These are phyloP conservation scores for Drosophila mayri DNA, from an alignment of 1,140 invertebrate species.

Conservation along the genomic window DNA sequence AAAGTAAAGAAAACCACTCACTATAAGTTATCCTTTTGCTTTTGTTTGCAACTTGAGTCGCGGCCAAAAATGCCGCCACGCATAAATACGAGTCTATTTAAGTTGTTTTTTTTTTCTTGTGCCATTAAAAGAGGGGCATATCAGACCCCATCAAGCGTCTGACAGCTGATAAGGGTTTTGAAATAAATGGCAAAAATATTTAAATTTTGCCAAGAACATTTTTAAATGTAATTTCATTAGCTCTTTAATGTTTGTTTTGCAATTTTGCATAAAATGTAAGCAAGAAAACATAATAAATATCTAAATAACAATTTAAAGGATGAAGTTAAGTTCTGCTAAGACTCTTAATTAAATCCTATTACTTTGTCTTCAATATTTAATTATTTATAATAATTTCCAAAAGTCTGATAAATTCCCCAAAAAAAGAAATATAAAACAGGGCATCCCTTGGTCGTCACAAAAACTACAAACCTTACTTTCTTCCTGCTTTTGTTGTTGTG, in stretches of 20 bases:
- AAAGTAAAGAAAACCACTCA: conserved; percentile 24
- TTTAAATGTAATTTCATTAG: not conserved
- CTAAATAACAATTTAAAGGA: too few species aligned
- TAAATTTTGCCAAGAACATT: not conserved
- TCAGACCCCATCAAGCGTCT: not conserved
- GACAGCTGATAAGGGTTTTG: not conserved
- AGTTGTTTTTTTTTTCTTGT: not conserved
- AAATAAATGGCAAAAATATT: conserved; percentile 8
- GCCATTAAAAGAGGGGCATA: conserved; percentile 10
- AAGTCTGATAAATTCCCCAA: not conserved
- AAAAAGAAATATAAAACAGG: conserved; percentile 5
- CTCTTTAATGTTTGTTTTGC: not conserved
- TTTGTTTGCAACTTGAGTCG: conserved; percentile 77
- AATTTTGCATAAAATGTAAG: not conserved
- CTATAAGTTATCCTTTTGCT: conserved; percentile 72
- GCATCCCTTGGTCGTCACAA: conserved; percentile 9
- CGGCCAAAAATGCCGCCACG: conserved; percentile 57
- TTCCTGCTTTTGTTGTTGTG: conserved; percentile 37
- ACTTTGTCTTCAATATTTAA: too few species aligned
- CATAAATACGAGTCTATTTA: conserved; percentile 52
- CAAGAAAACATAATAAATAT: not conserved
- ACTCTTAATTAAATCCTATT: too few species aligned
- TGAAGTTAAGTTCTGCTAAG: too few species aligned
- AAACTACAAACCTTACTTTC: conserved; percentile 24
- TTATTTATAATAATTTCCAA: not conserved